These are phyloP conservation scores for Cataglyphis hispanica DNA, from an alignment of 1,140 invertebrate species.

Conservation along the genomic window DNA sequence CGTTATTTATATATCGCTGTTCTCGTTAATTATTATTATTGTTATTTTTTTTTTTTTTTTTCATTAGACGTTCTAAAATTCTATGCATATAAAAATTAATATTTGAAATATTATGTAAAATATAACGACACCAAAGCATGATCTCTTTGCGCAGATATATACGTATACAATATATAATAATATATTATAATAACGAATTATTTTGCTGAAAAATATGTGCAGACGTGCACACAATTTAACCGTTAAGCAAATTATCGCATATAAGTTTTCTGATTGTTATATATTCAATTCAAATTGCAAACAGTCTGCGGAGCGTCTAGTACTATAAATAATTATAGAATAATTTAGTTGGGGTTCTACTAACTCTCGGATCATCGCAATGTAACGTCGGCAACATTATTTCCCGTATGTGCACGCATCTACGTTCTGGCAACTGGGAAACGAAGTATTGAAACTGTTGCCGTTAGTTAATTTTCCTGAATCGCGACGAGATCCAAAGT, in stretches of 20 bases:
- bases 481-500: constrained; percentile 66
- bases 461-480: constrained; percentile 67
- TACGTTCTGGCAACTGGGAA: constrained; percentile 11
- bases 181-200: neutral
- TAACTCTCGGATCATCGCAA: constrained; percentile 1
- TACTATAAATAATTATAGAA: constrained; percentile 11
- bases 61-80: neutral
- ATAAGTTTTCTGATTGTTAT: neutral
- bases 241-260: neutral
- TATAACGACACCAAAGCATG: neutral
- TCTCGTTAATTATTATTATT: neutral
- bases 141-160: neutral
- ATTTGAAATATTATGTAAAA: constrained; percentile 4
- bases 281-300: neutral
- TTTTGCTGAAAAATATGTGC: neutral
- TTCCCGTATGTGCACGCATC: constrained; percentile 7
- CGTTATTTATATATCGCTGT: neutral
- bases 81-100: neutral
- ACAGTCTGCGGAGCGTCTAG: neutral
- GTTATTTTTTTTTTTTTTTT: too few species aligned
- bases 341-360: constrained; percentile 24
- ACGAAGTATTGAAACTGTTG: constrained; percentile 57
- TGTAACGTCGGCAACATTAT: constrained; percentile 22
- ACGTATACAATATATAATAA: too few species aligned
- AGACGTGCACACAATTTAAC: neutral